Evolutionary conservation across 2,797 vertebrate species (phyloP), one percentile per base, ranked within the genome.

Genomic region (Nyctalus aviator): DNA sequence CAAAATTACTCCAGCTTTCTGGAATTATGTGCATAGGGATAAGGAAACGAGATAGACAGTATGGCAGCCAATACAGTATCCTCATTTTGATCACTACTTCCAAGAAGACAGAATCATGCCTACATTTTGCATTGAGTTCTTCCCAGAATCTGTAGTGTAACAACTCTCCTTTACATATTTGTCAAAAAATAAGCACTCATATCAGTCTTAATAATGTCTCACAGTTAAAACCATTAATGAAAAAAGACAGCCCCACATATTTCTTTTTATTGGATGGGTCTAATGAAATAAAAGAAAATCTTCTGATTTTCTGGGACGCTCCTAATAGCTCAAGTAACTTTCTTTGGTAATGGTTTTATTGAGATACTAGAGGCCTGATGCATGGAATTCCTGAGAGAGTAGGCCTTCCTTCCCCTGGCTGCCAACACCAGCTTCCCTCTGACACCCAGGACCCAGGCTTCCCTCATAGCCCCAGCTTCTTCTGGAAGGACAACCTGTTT

Each of bases 171-270:
- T 72, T 53, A 84, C 3, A 32, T 41, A 72, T 20, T 48, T 93
- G 1, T 77, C 15, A 84, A 94, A 91, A 57, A 17, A 18, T 12
- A 83, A 78, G 15, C 7, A 53, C 50, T 53, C 50, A 50, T 11
- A 53, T 90, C 21, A 77, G 15, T 6, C 46, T 73, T 72, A 32
- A 53, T 48, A 72, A 44, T 90, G 8, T 48, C 10, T 81, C 35
- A 77, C 20, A 93, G 41, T 59, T 90, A 84, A 89, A 90, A 92
- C 64, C 5, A 83, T 79, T 64, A 88, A 78, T 66, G 50, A 87
- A 93, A 87, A 93, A 89, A 79, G 10, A 53, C 72, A 77, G 21
- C 55, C 6, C 17, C 11, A 30, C 15, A 2, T 62, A 18, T 77
- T 25, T 32, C 48, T n/a, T 6, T 27, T 72, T 55, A 44, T 69